Evolutionary conservation across 2,888 invertebrate genomes (phyloP), one percentile per base, ranked within the genome.

Genomic region (Sinohyriopsis cumingii): DNA sequence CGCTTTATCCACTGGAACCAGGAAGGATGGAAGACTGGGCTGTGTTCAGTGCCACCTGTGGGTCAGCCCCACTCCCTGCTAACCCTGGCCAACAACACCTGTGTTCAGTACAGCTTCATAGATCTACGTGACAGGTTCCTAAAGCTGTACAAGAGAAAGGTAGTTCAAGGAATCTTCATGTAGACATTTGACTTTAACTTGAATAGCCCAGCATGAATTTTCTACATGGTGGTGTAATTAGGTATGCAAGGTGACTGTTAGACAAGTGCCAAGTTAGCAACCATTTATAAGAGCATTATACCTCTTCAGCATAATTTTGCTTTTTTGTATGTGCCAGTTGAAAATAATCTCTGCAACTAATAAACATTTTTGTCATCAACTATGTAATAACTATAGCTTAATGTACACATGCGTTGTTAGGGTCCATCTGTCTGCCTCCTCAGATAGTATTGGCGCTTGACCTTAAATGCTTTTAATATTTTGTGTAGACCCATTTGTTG

Each of bases 11-110:
- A 86, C 69, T 91, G 91, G 91, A 91, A 91, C 80, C 80, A 85
- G 72, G 91, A 91, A 69, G 90, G 90, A 3, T 91, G 90, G 90
- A 91, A 91, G 83, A 90, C 89, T 20, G 91, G 91, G 9, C 81
- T 91, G 69, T 91, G 91, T 80, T 82, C 87, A 24, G 88, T 90
- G 54, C 85, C 90, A 18, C 89, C 90, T 20, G 87, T 89, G 5
- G 89, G 89, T 4, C 89, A 89, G 74, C 86, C 88, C 0, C 88
- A 89, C 78, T 89, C 90, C 5, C 80, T 91, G 22, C 85, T 91
- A 5, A 87, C 89, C 15, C 81, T 91, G 55, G 86, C 90, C 24
- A 91, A 91, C 79, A 91, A 90, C 78, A 89, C 90, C n/a, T 89
- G 88, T 76, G 84, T 91, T 57, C 83, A 85, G 56, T 79, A 88